Conservation (phyloP, 2,797 vertebrate genomes). For the Falco cherrug region DNA sequence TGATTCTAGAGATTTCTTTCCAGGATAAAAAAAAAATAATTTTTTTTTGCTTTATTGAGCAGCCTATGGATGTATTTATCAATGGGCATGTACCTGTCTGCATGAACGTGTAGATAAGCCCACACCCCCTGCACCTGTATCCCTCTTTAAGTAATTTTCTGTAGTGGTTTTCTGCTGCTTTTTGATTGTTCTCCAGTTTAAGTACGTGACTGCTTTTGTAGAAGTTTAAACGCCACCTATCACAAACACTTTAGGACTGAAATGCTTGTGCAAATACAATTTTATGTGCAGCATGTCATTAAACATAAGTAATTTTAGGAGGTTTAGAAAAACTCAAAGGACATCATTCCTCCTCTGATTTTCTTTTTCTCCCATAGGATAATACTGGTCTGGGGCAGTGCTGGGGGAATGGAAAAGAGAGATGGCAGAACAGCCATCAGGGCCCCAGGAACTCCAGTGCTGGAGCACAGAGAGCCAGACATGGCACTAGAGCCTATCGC, state of each 20-base stretch:
- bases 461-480: background rate
- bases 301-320: background rate
- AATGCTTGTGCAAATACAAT: background rate
- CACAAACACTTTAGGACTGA: background rate
- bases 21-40: background rate
- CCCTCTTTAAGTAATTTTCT: background rate
- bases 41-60: background rate
- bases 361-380: background rate
- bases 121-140: background rate
- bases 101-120: background rate
- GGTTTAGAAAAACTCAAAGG: background rate
- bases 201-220: background rate
- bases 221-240: background rate
- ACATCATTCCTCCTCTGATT: background rate
- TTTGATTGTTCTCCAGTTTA: background rate
- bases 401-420: background rate
- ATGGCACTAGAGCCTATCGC: rapidly evolving
- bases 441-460: background rate
- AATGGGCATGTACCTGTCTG: background rate
- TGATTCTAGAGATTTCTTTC: background rate
- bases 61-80: background rate
- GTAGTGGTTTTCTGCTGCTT: background rate
- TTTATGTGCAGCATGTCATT: background rate
- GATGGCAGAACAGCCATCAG: background rate
- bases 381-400: background rate